Evolutionary conservation across 2,888 invertebrate species (phyloP).

Genomic region (Parapristionchus giblindavisi): DNA sequence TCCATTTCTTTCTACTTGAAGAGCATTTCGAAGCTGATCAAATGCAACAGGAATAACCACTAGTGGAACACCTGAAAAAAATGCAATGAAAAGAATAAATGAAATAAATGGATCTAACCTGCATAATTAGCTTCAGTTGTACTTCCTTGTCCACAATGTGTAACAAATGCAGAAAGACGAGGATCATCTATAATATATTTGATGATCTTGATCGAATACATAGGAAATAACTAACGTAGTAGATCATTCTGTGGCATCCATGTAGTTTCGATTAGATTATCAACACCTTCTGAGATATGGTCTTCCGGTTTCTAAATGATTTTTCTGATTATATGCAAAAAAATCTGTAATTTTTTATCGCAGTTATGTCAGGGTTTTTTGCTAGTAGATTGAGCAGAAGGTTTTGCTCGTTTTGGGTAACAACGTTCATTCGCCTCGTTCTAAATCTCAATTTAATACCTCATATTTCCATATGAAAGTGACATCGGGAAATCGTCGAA

Average conservation of each 20-base stretch:
- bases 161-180: conserved; percentile 45
- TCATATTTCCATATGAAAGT: conserved; percentile 57
- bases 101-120: conserved; percentile 21
- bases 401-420: neutral
- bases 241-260: conserved; percentile 14
- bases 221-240: neutral
- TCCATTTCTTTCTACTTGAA: conserved; percentile 39
- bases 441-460: neutral
- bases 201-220: neutral
- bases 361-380: no score
- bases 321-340: neutral
- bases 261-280: neutral
- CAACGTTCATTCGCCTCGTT: no score
- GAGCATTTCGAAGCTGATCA: conserved; percentile 71
- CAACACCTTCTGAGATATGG: neutral
- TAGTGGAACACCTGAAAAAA: conserved; percentile 69
- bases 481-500: conserved; percentile 44
- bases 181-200: conserved; percentile 42
- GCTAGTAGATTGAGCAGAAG: no score
- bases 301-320: neutral
- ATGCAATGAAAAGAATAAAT: no score
- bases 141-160: conserved; percentile 50
- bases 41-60: conserved; percentile 71
- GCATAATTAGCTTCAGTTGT: conserved; percentile 43
- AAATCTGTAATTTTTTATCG: no score